These are phyloP conservation scores for Zaprionus tsacasi DNA, from an alignment of 1,140 invertebrate genomes.

Conservation along the genomic window DNA sequence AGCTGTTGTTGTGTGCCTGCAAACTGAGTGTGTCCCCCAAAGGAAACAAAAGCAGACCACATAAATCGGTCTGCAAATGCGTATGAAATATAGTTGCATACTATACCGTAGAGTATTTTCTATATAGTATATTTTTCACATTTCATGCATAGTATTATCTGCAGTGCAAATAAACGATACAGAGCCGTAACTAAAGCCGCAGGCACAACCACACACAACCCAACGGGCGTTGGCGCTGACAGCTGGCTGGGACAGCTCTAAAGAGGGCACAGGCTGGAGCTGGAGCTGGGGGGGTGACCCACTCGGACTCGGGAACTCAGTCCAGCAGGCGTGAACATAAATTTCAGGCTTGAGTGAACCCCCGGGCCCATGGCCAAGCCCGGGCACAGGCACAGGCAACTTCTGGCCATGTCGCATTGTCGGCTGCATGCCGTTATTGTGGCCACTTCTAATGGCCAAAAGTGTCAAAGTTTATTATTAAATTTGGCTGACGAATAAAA, in stretches of 20 bases:
- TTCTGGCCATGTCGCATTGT: slow-evolving; percentile 29
- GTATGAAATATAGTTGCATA: slow-evolving; percentile 2
- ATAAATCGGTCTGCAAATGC: slow-evolving; percentile 17
- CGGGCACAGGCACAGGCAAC: slow-evolving; percentile 28
- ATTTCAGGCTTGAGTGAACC: slow-evolving; percentile 73
- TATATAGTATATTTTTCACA: neutral
- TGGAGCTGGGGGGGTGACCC: neutral
- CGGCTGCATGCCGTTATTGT: slow-evolving; percentile 21
- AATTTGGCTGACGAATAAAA: slow-evolving; percentile 80
- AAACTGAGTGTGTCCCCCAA: slow-evolving; percentile 28
- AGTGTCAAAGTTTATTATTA: slow-evolving; percentile 82
- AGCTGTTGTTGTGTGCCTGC: too few species aligned
- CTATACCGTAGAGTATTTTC: neutral
- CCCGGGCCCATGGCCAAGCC: slow-evolving; percentile 27
- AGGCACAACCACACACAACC: slow-evolving; percentile 36
- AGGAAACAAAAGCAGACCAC: slow-evolving; percentile 57
- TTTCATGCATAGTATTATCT: slow-evolving; percentile 1
- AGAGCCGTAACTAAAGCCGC: slow-evolving; percentile 33
- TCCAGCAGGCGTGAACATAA: slow-evolving; percentile 71
- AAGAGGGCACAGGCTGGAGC: slow-evolving; percentile 10
- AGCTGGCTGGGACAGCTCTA: slow-evolving; percentile 38
- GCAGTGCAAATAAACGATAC: slow-evolving; percentile 45
- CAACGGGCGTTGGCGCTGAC: slow-evolving; percentile 56
- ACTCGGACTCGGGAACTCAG: neutral
- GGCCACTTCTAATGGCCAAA: slow-evolving; percentile 61